A percentile compares a stretch with the other conserved stretches of the same genome.
These are phyloP conservation scores for Porites divaricata DNA, from an alignment of 92 coral and sea anemone species.

Conservation along the genomic window DNA sequence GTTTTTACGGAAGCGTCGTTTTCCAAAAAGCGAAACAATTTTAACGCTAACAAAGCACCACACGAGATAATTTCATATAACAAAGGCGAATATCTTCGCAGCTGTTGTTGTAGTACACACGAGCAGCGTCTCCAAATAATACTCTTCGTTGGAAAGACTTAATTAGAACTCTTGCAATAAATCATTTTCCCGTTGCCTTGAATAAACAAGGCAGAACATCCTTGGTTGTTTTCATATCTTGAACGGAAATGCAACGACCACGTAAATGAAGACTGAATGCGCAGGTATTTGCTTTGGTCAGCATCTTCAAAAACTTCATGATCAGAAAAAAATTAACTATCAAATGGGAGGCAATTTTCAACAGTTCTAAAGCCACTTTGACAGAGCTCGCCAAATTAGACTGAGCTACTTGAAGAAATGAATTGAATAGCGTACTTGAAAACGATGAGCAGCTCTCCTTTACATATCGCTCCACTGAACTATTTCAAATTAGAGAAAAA, in stretches of 20 bases:
- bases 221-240: slow-evolving; percentile 8
- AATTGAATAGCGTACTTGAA: slow-evolving; percentile 1
- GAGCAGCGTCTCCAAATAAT: slow-evolving; percentile 39
- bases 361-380: slow-evolving; percentile 11
- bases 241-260: background rate
- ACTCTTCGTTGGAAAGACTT: slow-evolving; percentile 39
- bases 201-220: slow-evolving; percentile 23
- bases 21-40: slow-evolving; percentile 35
- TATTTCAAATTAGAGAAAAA: background rate
- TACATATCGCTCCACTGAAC: slow-evolving; percentile 4
- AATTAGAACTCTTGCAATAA: slow-evolving; percentile 56
- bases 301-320: background rate
- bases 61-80: slow-evolving; percentile 37
- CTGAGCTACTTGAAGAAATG: slow-evolving; percentile 20
- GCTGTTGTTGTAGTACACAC: slow-evolving; percentile 46
- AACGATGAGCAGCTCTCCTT: slow-evolving; percentile 4
- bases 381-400: slow-evolving; percentile 5
- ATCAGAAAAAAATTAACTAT: slow-evolving; percentile 6
- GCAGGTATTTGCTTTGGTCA: slow-evolving; percentile 11
- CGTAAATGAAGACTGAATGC: background rate
- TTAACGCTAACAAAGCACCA: slow-evolving; percentile 39
- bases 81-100: slow-evolving; percentile 39
- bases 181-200: slow-evolving; percentile 24
- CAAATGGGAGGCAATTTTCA: slow-evolving; percentile 22
- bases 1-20: slow-evolving; percentile 36